Evolutionary conservation across 2,888 invertebrate species (phyloP).

Genomic region (Sphinx pinastri): DNA sequence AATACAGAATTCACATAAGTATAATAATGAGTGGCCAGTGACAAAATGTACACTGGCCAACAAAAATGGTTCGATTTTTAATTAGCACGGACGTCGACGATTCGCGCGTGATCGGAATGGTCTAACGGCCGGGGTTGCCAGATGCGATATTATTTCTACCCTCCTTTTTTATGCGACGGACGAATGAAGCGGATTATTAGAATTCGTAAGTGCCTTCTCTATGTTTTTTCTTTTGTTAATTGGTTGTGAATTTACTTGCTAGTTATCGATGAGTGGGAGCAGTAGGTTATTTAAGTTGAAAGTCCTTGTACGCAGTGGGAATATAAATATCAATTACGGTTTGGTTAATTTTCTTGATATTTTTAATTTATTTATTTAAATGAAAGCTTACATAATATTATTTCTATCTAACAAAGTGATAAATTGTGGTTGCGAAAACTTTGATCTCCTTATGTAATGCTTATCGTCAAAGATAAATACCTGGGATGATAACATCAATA

Average conservation of each 20-base stretch:
- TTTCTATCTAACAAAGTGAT: no score
- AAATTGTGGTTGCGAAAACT: no score
- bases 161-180: constrained; percentile 19
- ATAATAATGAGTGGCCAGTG: constrained; percentile 38
- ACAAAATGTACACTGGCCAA: constrained; percentile 69
- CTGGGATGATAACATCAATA: no score
- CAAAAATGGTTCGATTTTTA: constrained; percentile 82
- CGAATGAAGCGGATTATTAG: constrained; percentile 9
- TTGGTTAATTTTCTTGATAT: not conserved
- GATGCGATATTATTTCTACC: constrained; percentile 13
- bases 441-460: no score
- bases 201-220: not conserved
- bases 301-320: not conserved
- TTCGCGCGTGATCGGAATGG: constrained; percentile 72
- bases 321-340: not conserved
- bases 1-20: not conserved
- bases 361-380: not conserved
- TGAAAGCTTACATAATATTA: no score
- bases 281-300: no score
- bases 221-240: constrained; percentile 19
- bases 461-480: no score
- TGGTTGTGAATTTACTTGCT: constrained; percentile 16
- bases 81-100: constrained; percentile 65
- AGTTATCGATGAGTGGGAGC: not conserved
- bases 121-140: constrained; percentile 22